Conservation (phyloP, 2,797 vertebrate genomes). For the Rachycentron canadum region DNA sequence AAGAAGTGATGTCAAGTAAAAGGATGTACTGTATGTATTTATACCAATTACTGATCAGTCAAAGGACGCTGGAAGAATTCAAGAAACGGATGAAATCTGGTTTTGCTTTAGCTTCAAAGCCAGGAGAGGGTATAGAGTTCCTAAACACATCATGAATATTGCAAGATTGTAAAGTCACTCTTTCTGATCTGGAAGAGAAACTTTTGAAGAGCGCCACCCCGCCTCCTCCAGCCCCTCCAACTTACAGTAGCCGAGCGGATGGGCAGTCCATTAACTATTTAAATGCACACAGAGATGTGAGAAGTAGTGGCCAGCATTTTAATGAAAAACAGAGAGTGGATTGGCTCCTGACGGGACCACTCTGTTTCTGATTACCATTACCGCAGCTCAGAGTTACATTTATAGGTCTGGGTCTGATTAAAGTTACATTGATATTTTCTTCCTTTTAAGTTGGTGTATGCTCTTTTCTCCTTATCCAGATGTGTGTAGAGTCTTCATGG, state of each 20-base stretch:
- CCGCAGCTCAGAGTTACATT: slow-evolving; percentile 66
- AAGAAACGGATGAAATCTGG: slow-evolving; percentile 68
- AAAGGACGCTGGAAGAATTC: slow-evolving; percentile 54
- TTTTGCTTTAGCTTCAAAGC: slow-evolving; percentile 81
- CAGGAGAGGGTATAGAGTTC: slow-evolving; percentile 77
- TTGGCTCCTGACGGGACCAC: slow-evolving; percentile 72
- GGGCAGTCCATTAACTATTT: slow-evolving; percentile 86
- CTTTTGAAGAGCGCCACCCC: slow-evolving; percentile 74
- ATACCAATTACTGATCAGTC: slow-evolving; percentile 69
- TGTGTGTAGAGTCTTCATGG: slow-evolving; percentile 30
- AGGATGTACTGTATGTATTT: slow-evolving; percentile 44
- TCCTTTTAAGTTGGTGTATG: slow-evolving; percentile 33
- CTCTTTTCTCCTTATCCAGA: slow-evolving; percentile 42
- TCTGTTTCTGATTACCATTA: slow-evolving; percentile 82
- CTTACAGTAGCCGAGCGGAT: slow-evolving; percentile 78
- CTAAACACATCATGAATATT: slow-evolving; percentile 86
- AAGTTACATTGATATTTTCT: slow-evolving; percentile 71
- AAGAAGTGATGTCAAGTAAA: slow-evolving; percentile 26
- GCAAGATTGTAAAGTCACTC: slow-evolving; percentile 81
- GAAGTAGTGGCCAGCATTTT: slow-evolving; percentile 82
- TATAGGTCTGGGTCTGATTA: slow-evolving; percentile 74
- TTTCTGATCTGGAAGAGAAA: slow-evolving; percentile 81
- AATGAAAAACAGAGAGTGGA: slow-evolving; percentile 81
- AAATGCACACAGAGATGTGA: slow-evolving; percentile 83
- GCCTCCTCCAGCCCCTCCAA: slow-evolving; percentile 43